Percentiles rank a stretch among this genome's conserved stretches.
phyloP scores from a whole-genome alignment of 2,888 invertebrate species.

The Rotaria socialis region DNA sequence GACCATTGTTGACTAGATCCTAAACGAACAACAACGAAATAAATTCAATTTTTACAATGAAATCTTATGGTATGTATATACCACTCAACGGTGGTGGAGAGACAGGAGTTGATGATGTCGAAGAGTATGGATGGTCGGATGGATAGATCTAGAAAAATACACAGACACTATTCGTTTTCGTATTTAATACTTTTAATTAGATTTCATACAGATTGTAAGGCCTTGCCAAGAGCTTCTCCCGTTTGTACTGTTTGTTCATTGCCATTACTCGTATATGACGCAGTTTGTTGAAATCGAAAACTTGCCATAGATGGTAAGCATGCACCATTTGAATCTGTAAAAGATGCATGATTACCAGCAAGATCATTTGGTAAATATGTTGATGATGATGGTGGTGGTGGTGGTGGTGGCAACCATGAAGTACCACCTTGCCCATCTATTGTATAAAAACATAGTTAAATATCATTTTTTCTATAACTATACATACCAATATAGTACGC shows the following conservation, averaged over 20 bases:
- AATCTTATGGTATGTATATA: neutral
- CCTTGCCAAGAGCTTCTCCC: slow-evolving; percentile 27
- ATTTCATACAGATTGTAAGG: slow-evolving; percentile 30
- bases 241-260: slow-evolving; percentile 32
- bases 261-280: neutral
- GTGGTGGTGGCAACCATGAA: neutral
- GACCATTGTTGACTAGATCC: slow-evolving; percentile 26
- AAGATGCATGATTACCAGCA: neutral
- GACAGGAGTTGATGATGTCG: neutral
- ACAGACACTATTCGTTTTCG: neutral
- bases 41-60: too few species aligned
- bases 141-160: slow-evolving; percentile 8
- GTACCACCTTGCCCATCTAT: slow-evolving; percentile 1
- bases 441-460: neutral
- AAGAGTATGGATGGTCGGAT: neutral
- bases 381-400: neutral
- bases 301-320: slow-evolving; percentile 32
- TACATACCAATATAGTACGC: slow-evolving; percentile 8
- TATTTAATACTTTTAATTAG: neutral
- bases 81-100: slow-evolving; percentile 21
- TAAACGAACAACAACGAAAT: neutral
- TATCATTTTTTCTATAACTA: neutral
- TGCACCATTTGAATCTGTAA: neutral
- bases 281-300: neutral
- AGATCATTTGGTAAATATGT: slow-evolving; percentile 17